phyloP scores from a whole-genome alignment of 2,797 vertebrate species.

The Heteromormyrus szaboi region DNA sequence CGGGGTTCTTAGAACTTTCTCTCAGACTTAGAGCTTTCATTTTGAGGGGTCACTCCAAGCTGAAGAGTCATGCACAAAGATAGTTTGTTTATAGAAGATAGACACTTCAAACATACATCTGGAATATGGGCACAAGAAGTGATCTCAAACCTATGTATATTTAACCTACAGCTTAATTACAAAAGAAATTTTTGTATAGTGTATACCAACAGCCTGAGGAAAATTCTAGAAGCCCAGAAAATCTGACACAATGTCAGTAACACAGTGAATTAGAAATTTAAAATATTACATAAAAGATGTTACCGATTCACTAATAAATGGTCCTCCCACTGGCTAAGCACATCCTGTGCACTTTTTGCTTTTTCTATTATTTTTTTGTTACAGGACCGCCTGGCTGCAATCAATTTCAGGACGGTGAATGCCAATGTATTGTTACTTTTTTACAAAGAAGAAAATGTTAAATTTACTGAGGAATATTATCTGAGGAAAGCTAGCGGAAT shows the following conservation, averaged over 20 bases:
- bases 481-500: slow-evolving; percentile 25
- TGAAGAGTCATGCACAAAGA: neutral
- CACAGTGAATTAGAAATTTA: slow-evolving; percentile 58
- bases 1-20: neutral
- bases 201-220: neutral
- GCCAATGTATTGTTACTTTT: slow-evolving; percentile 59
- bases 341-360: slow-evolving; percentile 10
- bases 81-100: neutral
- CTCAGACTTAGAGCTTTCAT: neutral
- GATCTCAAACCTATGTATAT: neutral
- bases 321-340: slow-evolving; percentile 36
- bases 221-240: slow-evolving; percentile 40
- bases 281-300: slow-evolving; percentile 69
- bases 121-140: neutral
- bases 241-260: slow-evolving; percentile 44
- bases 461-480: slow-evolving; percentile 54
- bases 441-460: slow-evolving; percentile 32
- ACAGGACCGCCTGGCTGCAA: neutral
- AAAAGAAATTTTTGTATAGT: neutral
- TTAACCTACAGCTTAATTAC: neutral
- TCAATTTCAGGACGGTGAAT: slow-evolving; percentile 30
- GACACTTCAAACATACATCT: neutral
- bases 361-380: neutral
- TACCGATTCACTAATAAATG: slow-evolving; percentile 32
- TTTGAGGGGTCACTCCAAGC: neutral